Base-by-base conservation (phyloP, 2,888 invertebrate genomes). In the Apodemia mormo region DNA sequence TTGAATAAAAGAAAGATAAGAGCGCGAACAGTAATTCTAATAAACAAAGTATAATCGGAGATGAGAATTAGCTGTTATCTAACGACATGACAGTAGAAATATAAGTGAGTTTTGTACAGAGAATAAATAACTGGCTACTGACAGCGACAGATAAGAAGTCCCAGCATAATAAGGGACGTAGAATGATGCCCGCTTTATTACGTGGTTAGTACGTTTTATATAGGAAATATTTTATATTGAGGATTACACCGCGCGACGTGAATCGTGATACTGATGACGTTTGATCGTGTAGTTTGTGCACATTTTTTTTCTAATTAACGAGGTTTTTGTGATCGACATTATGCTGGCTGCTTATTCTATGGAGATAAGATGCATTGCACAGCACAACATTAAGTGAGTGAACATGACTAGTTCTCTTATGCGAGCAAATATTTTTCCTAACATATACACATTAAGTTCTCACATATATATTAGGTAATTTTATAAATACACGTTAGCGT, bases 81-180 rank as follows among this genome's bases (percentile, higher is more conserved):
- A 37, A 61, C 14, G 37, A 61, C 61, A 61, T 61, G 61, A 61
- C 61, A 37, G 61, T 61, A 65, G 45, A 43, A 65, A 43, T 65
- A 45, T 45, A 65, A 45, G 65, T 45, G 45, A 65, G 43, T 72
- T 77, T 76, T 76, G 75, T 76, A 73, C 73, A 75, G 70, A 72
- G 72, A 77, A 81, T 81, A 80, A 79, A 80, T 79, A 80, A 77
- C 76, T 73, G 71, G 72, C 73, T 73, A 78, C 81, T 81, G 80
- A 80, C 81, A 79, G 75, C 72, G 70, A 75, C 76, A 79, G 81
- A 81, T 81, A 81, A 80, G 79, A 72, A 74, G 69, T 70, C 75
- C 78, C 76, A 73, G 77, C 71, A 79, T 80, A 80, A 80, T 80
- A 76, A 80, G 79, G 81, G 76, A 75, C 76, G 75, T 69, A 70